Conservation (phyloP, 2,797 vertebrate species). For the Bryconaethiops microstoma region DNA sequence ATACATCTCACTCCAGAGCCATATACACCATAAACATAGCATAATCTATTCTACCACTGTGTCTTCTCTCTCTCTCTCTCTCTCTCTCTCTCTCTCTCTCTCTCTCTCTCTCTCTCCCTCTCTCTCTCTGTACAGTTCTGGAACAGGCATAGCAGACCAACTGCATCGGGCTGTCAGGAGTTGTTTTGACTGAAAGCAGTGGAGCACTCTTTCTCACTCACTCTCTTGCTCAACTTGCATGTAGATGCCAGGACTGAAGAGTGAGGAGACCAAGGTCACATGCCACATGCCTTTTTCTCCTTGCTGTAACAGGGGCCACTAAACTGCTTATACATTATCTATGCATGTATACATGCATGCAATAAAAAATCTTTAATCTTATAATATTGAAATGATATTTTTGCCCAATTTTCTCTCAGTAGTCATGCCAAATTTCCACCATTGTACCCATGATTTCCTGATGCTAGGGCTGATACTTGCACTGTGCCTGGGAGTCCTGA, state of each 20-base stretch:
- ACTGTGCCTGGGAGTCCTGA: too few species aligned
- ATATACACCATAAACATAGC: slow-evolving; percentile 36
- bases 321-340: not conserved
- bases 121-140: slow-evolving; percentile 50
- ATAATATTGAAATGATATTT: too few species aligned
- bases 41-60: not conserved
- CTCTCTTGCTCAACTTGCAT: not conserved
- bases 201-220: slow-evolving; percentile 65
- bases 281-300: not conserved
- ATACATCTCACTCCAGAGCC: slow-evolving; percentile 7
- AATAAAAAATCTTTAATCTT: too few species aligned
- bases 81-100: not conserved
- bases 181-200: slow-evolving; percentile 79
- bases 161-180: slow-evolving; percentile 64
- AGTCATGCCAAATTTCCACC: too few species aligned
- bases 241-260: not conserved
- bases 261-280: not conserved
- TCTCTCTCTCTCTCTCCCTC: slow-evolving; percentile 27
- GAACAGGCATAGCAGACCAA: slow-evolving; percentile 63
- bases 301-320: not conserved
- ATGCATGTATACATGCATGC: not conserved
- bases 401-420: too few species aligned
- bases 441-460: too few species aligned
- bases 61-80: not conserved
- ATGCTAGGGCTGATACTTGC: too few species aligned